Evolutionary conservation across 2,113 vertebrate species (phyloP).

Genomic region (Ophthalmolycus amberensis): DNA sequence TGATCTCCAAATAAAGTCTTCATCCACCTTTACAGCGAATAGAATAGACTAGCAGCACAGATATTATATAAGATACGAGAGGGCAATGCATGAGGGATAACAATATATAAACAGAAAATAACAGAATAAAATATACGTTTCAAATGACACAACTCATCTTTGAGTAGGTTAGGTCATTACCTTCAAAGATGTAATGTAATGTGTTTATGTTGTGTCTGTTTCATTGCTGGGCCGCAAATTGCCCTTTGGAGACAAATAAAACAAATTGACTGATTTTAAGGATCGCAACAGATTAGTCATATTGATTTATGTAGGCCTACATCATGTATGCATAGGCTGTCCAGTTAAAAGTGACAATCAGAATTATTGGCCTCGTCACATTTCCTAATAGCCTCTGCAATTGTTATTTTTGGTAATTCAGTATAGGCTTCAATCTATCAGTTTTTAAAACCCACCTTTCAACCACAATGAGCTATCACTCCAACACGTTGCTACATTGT

Average conservation of each 20-base stretch:
- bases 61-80: neutral
- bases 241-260: neutral
- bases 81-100: neutral
- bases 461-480: neutral
- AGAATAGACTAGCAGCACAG: neutral
- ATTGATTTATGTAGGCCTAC: neutral
- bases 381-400: neutral
- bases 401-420: neutral
- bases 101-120: neutral
- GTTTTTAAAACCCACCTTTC: neutral
- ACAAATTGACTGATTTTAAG: neutral
- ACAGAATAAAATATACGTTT: neutral
- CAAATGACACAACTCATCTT: neutral
- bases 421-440: neutral
- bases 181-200: neutral
- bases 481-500: slow-evolving; percentile 4
- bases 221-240: neutral
- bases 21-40: neutral
- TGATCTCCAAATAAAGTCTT: neutral
- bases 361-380: neutral
- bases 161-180: neutral
- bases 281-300: no score
- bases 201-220: neutral
- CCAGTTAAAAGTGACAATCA: neutral
- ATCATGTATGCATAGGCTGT: neutral